These are phyloP conservation scores for Intellagama lesueurii DNA, from an alignment of 2,797 vertebrate species.

Conservation along the genomic window DNA sequence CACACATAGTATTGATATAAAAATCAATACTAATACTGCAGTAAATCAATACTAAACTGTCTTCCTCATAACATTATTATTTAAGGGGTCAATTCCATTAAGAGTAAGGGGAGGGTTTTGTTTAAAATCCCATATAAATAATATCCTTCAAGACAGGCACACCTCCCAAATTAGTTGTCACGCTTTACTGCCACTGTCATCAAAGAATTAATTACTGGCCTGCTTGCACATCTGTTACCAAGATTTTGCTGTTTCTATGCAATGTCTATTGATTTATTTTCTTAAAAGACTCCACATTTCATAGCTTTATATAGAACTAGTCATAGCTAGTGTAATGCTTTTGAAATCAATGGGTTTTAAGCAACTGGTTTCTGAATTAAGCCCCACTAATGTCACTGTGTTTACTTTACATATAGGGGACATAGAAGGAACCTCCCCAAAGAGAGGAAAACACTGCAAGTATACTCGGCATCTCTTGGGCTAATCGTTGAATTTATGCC, in stretches of 20 bases:
- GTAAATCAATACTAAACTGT: not conserved
- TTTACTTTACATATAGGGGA: not conserved
- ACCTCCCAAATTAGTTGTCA: conserved; percentile 68
- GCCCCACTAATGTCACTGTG: not conserved
- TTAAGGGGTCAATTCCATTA: not conserved
- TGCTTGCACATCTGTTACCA: not conserved
- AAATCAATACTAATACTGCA: not conserved
- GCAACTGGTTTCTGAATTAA: not conserved
- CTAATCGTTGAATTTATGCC: too few relatives aligned
- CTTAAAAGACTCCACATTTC: not conserved
- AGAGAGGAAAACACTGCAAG: too few relatives aligned
- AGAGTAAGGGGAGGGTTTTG: not conserved
- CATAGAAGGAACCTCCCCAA: too few relatives aligned
- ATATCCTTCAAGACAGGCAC: conserved; percentile 61
- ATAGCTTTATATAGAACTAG: not conserved
- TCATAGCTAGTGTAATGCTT: not conserved
- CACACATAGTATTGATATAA: too few relatives aligned
- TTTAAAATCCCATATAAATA: conserved; percentile 47
- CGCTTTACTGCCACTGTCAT: conserved; percentile 54
- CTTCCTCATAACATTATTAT: not conserved
- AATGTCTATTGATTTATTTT: not conserved
- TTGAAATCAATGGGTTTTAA: not conserved
- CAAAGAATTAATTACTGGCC: conserved; percentile 28
- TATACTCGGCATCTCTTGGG: too few relatives aligned
- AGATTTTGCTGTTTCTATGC: conserved; percentile 49